Conservation (phyloP, 2,888 invertebrate genomes). For the Campoplex capitator region DNA sequence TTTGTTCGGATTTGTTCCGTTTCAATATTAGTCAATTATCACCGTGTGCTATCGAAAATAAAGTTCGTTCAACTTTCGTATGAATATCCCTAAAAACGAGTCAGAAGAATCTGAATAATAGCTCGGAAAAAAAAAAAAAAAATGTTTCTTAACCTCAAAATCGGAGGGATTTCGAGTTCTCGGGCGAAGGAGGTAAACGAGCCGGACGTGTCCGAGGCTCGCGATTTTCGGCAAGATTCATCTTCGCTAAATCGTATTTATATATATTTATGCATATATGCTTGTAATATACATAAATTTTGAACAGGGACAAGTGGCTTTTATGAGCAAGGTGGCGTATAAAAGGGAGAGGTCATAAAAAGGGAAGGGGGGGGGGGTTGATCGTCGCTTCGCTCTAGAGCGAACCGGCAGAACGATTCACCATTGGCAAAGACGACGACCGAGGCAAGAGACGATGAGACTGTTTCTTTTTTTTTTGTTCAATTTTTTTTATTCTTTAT, state of each 20-base stretch:
- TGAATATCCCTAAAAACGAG: not conserved
- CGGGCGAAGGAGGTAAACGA: not conserved
- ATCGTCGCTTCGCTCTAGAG: slow-evolving; percentile 24
- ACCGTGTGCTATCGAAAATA: not conserved
- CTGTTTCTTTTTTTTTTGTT: slow-evolving; percentile 53
- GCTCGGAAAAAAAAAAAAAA: not conserved
- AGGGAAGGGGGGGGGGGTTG: slow-evolving; percentile 11
- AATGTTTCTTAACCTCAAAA: not conserved
- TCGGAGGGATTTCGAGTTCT: not conserved
- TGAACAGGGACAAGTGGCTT: no score
- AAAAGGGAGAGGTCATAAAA: slow-evolving; percentile 24
- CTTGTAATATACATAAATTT: not conserved
- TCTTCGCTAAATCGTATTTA: not conserved
- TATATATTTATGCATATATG: not conserved
- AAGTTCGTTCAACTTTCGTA: not conserved
- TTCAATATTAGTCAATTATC: not conserved
- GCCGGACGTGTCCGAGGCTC: not conserved
- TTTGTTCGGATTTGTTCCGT: not conserved
- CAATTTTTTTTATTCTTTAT: no score
- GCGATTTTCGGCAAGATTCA: slow-evolving; percentile 3
- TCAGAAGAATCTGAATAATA: not conserved
- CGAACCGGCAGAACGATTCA: slow-evolving; percentile 3
- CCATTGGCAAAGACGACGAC: slow-evolving; percentile 16
- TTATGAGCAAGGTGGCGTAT: slow-evolving; percentile 1
- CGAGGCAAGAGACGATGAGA: slow-evolving; percentile 22